Conservation (phyloP, 2,888 invertebrate genomes). For the Lasioglossum morio region DNA sequence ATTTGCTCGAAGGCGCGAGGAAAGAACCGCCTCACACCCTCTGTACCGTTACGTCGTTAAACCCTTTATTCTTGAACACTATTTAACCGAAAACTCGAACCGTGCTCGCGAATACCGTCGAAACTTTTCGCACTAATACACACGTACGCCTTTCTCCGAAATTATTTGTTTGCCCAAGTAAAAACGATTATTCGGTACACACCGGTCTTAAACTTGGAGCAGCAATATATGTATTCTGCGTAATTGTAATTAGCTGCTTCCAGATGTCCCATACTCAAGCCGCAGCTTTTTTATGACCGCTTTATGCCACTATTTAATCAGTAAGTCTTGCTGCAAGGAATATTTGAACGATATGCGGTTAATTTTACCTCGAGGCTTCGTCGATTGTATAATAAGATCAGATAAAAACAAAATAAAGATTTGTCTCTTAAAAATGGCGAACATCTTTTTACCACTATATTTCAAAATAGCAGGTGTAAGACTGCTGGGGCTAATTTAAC, state of each 20-base stretch:
- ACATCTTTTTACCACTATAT: not conserved
- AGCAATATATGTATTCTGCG: not conserved
- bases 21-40: constrained; percentile 36
- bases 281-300: not conserved
- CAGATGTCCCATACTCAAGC: not conserved
- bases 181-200: not conserved
- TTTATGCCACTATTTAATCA: not conserved
- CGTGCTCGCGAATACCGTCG: not conserved
- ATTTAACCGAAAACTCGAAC: not conserved
- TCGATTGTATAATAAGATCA: not conserved
- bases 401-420: not conserved
- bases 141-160: not conserved
- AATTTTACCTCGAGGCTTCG: not conserved
- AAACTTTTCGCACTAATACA: not conserved
- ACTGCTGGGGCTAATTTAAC: not conserved
- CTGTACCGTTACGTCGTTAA: constrained; percentile 3
- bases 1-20: constrained; percentile 48
- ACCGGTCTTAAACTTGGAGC: not conserved
- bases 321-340: not conserved
- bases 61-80: not conserved
- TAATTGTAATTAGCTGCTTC: not conserved
- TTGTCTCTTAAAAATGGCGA: not conserved
- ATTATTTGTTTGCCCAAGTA: not conserved
- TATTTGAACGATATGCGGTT: not conserved
- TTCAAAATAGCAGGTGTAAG: not conserved